Evolutionary conservation across 1,140 invertebrate genomes (phyloP), one percentile per base, ranked within the genome.

Genomic region (Pseudomyrmex sp.): DNA sequence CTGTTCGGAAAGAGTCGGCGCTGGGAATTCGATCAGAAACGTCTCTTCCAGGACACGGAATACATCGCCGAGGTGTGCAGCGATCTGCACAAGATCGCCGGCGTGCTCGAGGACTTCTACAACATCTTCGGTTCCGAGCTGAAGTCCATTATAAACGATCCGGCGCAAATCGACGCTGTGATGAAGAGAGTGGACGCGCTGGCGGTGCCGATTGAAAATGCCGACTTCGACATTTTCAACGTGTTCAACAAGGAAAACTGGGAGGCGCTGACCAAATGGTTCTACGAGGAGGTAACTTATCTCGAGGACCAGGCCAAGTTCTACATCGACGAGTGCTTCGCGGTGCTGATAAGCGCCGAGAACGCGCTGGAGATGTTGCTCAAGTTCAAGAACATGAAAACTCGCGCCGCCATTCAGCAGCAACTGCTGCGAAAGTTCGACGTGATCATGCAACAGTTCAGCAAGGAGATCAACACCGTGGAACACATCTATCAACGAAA

Each of bases 1-100:
- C 90, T 96, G 2, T 97, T 97, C 0, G 97, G 97, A 0, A 97
- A 97, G 88, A 97, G 97, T 3, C 95, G 96, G 10, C 95, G 98
- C 15, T 99, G 98, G 98, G 98, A 99, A 93, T 99, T 99, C 93
- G 97, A 98, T 90, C 96, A 97, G 83, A 96, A 95, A 10, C 95
- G 95, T 62, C 93, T 99, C 1, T 99, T 99, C 92, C 96, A 96
- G 9, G 95, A 96, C 66, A 98, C 97, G 0, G 97, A 98, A 90
- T 98, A 98, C 90, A 97, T 98, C 85, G 88, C 88, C 0, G 94
- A 94, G 12, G 97, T 98, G n/a, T 97, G 97, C 85, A 94, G 95
- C 26, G 97, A 98, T 92, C 94, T 98, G 20, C 95, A 96, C 54
- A 95, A 97, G 88, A 96, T 98, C 74, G 96, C 65, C 70, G 96